Conservation (phyloP, 2,113 vertebrate species). For the Chamaetylas fuelleborni region DNA sequence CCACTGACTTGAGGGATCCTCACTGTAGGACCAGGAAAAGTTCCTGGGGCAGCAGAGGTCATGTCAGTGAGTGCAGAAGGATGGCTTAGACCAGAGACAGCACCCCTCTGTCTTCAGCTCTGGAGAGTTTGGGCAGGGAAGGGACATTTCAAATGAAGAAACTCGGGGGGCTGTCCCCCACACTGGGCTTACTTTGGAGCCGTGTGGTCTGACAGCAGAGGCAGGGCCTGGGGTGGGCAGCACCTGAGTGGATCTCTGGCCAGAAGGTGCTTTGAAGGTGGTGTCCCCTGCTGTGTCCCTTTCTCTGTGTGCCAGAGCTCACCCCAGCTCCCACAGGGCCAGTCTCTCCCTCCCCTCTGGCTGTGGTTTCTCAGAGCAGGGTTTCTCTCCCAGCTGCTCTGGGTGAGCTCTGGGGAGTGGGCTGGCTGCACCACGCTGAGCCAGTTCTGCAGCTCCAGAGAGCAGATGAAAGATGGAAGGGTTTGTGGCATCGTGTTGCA, state of each 20-base stretch:
- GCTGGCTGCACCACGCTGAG: background rate
- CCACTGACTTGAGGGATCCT: accelerated
- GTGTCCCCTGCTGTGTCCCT: background rate
- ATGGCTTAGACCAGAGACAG: background rate
- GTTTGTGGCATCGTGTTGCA: background rate
- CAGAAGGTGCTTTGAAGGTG: background rate
- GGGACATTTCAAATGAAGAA: background rate
- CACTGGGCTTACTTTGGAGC: background rate
- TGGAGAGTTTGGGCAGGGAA: background rate
- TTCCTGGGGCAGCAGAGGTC: accelerated
- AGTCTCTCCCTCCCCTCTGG: background rate
- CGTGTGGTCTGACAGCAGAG: accelerated
- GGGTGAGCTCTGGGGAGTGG: background rate
- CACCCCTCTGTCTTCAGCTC: background rate
- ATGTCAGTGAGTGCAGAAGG: background rate
- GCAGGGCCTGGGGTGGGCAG: background rate
- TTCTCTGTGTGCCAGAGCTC: background rate
- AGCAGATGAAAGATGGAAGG: background rate
- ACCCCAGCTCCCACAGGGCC: background rate
- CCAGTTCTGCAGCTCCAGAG: background rate
- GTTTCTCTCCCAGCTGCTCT: background rate
- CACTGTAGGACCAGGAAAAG: background rate
- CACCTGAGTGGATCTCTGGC: background rate
- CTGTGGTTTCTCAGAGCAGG: background rate
- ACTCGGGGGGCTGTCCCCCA: accelerated